Base-by-base conservation (phyloP, 2,797 vertebrate genomes). In the Poecilia gillii region DNA sequence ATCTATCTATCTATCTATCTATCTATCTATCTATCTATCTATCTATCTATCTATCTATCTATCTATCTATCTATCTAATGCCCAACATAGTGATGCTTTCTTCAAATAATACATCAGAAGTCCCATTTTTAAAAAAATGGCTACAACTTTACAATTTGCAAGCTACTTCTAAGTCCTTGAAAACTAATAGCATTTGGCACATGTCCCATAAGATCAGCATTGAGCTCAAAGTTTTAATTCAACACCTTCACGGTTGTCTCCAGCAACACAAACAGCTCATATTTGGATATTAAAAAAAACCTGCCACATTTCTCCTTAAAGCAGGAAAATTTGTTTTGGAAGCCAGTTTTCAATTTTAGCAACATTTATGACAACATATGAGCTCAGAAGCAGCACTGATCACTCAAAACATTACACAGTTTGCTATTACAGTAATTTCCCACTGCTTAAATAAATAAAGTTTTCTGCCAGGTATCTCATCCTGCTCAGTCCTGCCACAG, bases 41-140 rank as follows among this genome's bases (percentile, higher is more conserved):
- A 57, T 57, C 55, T 76, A 36, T 36, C 36, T 36, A 36, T 36
- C 36, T 36, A 36, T 36, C 36, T 36, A 36, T 36, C 3, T 36
- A 36, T 36, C 36, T 36, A 36, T 36, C 36, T 36, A 36, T 36
- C 36, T 36, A 36, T 36, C 55, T 45, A 59, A 66, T 25, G 71
- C 31, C 85, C 93, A 93, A 94, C 90, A 81, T 79, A 93, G 89
- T 84, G 93, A 92, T 11, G 84, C 88, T 86, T 79, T 88, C 66
- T 57, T 36, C 81, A 84, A 88, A 91, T 28, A 91, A 87, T 84
- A 86, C 83, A 83, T 83, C 78, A 85, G 0, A 20, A 85, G 36
- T 73, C 43, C 75, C 80, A 74, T 36, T 36, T 36, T 36, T 3
- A 36, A 71, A 57, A 68, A 79, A 28, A 81, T 75, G 76, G 81